These are phyloP conservation scores for Cynoglossus semilaevis DNA, from an alignment of 2,113 vertebrate genomes.

Conservation along the genomic window DNA sequence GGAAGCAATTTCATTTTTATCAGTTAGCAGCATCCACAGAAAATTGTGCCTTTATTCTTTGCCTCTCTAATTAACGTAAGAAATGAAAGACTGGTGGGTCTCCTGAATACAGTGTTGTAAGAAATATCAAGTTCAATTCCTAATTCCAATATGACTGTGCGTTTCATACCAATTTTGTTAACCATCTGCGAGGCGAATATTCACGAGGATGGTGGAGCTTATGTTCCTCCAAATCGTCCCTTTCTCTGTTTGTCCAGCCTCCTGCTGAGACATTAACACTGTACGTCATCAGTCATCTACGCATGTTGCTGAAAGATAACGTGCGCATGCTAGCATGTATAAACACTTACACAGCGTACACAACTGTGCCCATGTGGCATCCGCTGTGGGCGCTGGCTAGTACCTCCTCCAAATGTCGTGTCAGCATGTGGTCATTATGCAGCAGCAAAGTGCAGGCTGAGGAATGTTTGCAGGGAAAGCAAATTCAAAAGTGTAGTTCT, in stretches of 20 bases:
- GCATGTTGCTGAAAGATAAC: neutral
- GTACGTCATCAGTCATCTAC: neutral
- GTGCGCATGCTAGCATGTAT: slow-evolving; percentile 1
- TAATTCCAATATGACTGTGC: too few relatives aligned
- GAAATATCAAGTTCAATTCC: too few relatives aligned
- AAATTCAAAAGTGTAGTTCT: too few relatives aligned
- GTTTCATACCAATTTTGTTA: neutral
- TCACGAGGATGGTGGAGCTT: neutral
- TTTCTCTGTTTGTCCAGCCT: neutral
- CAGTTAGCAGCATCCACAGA: too few relatives aligned
- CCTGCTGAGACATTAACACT: neutral
- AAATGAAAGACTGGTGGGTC: too few relatives aligned
- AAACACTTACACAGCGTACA: slow-evolving; percentile 7
- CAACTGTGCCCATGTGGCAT: slow-evolving; percentile 7
- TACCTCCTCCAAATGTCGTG: slow-evolving; percentile 39
- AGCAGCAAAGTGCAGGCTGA: slow-evolving; percentile 16
- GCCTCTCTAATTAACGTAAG: too few relatives aligned
- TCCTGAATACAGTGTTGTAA: too few relatives aligned
- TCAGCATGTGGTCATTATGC: slow-evolving; percentile 34
- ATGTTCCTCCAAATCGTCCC: neutral
- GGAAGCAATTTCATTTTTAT: too few relatives aligned
- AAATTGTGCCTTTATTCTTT: too few relatives aligned
- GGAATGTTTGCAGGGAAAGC: neutral
- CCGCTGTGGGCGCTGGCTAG: slow-evolving; percentile 6
- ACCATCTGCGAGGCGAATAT: neutral